Evolutionary conservation across 2,888 invertebrate genomes (phyloP), one percentile per base, ranked within the genome.

Genomic region (Drosophila yooni): DNA sequence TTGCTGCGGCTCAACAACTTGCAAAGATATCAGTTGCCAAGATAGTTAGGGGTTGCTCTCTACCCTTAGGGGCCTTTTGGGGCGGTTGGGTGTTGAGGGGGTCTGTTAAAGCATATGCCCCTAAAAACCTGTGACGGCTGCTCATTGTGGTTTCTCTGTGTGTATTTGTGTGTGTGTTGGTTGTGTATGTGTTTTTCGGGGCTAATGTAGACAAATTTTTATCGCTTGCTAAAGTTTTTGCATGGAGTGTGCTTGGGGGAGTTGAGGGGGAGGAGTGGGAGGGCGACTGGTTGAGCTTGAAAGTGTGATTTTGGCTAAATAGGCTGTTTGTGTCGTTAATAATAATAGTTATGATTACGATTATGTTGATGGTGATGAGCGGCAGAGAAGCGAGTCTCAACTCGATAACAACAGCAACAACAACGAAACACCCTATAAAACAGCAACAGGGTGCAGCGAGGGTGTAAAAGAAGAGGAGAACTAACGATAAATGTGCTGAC

Each of bases 331-430:
- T 68, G 69, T 62, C 88, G 81, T 85, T 85, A 85, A 85, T 85
- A 85, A 88, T 85, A 85, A 85, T 81, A 88, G 85, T 85, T 88
- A 85, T 85, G 83, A 80, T 85, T 85, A 85, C 84, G 82, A 67
- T 84, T 70, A 84, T 86, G 87, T 67, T 81, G 82, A 79, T 87
- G 83, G 59, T 77, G 88, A 75, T 82, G 82, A 72, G 79, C 61
- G 61, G 11, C 59, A 64, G 60, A 64, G 76, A 72, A 50, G 57
- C 74, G 60, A 61, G 69, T 13, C 36, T n/a, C 54, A 27, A 56
- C 18, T 70, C 70, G 78, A 80, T 75, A 75, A 65, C 70, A 70
- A 73, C 61, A 62, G 65, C 65, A 78, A 52, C 52, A 33, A 64
- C 7, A 67, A 21, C 2, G 54, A 71, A 76, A 80, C 70, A 79